Base-by-base conservation (phyloP, 2,797 vertebrate species). In the Pelochelys cantorii region DNA sequence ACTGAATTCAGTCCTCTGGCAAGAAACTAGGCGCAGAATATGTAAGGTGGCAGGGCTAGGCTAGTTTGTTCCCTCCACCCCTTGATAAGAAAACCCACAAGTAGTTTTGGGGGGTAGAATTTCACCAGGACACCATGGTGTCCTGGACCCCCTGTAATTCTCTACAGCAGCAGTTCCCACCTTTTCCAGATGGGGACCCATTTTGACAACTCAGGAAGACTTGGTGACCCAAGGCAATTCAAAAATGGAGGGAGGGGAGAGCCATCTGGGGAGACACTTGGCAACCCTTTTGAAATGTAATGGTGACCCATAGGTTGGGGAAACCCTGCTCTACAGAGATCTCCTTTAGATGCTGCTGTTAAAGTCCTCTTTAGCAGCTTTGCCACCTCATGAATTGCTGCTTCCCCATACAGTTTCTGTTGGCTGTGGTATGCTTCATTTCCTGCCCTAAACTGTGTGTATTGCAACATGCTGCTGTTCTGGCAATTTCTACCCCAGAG, bases 1-100 rank as follows among this genome's bases (percentile, higher is more conserved):
- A 31, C 1, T 11, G 1, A 17, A 25, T 48, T 37, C 87, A 23
- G 55, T 79, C 77, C 83, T 0, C 0, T n/a, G 5, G n/a, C 1
- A 0, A 31, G 71, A 37, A 9, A 17, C 37, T 34, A 29, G 22
- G 29, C 54, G 34, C 29, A 4, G 74, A 14, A 20, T 23, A 37
- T 34, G 37, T 31, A 11, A 34, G 17, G 59, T 54, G 17, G 48
- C 52, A 68, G 22, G 27, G 42, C 13, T 0, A 0, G 11, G 55
- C 4, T 78, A 83, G 37, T 62, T 82, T 37, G 31, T 48, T 48
- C 42, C 8, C 8, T 48, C 4, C 42, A 48, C 42, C 42, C 42
- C 42, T 48, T 48, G 42, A 48, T 48, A 48, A 48, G 42, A 48
- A 48, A 48, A 48, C 42, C 42, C 42, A 48, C 42, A 48, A 48